Base-by-base conservation (phyloP, 1,140 invertebrate genomes). In the Yoshiicerus persimilis region DNA sequence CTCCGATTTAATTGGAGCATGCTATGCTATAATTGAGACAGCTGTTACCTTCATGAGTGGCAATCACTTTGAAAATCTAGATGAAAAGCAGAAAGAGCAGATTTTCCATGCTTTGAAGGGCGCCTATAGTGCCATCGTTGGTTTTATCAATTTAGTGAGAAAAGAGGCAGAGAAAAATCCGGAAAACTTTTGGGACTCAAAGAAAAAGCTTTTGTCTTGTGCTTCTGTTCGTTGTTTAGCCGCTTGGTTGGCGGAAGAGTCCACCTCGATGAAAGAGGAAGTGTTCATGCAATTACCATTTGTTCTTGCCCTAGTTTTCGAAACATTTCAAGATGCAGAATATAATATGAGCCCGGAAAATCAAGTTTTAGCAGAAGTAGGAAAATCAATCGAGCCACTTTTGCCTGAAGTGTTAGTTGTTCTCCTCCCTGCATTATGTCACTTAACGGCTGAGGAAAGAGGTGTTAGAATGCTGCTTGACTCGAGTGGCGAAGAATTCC, bases 231-330 rank as follows among this genome's bases (percentile, higher is more conserved):
- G 97, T 90, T 96, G 97, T 30, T 92, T 98, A 39, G 95, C 96
- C 41, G 95, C 96, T 30, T 98, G 97, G 97, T 92, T 98, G 89
- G 96, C 96, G 16, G 97, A 98, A 93, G 97, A 98, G 93, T 97
- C 97, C 0, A 95, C 95, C n/a, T 96, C 97, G 10, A 96, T 97
- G 94, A 94, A 96, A 56, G 94, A 96, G 47, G 96, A 97, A 92
- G 94, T 98, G 38, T 96, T 96, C 91, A 94, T 95, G 30, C 92
- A 97, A 9, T 92, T 97, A 23, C 96, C 96, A 4, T 97, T 95
- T 92, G 95, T 97, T 89, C 93, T 97, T 56, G 94, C 95, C 34
- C 91, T 97, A 38, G 95, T 95, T 11, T 97, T 97, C 93, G 96
- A 97, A 90, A 96, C 96, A 1, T 97, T 97, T 92, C 95, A 96